phyloP scores from a whole-genome alignment of 2,797 vertebrate species.

The Morelia viridis region DNA sequence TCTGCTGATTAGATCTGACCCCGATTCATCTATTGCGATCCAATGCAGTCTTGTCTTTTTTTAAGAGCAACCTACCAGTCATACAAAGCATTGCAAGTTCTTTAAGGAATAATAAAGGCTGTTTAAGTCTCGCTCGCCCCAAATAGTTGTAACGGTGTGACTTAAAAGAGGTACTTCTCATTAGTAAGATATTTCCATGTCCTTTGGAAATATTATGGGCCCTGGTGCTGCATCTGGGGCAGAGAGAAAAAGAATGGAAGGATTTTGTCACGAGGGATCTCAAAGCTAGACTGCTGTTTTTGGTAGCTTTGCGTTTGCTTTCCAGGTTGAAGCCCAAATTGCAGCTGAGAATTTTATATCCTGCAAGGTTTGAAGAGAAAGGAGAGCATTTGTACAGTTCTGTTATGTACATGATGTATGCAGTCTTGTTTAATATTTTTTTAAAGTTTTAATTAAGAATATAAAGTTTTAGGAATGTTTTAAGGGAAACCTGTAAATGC shows the following conservation, averaged over 20 bases:
- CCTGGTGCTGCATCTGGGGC: slow-evolving; percentile 53
- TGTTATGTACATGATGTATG: slow-evolving; percentile 82
- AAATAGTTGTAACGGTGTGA: background rate
- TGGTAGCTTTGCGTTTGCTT: slow-evolving; percentile 45
- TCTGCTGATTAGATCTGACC: slow-evolving; percentile 6
- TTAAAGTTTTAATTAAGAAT: slow-evolving; percentile 42
- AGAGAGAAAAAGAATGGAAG: slow-evolving; percentile 10
- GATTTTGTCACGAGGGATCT: slow-evolving; percentile 19
- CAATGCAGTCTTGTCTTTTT: background rate
- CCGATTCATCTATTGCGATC: slow-evolving; percentile 1
- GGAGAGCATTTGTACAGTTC: slow-evolving; percentile 75
- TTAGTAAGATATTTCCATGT: background rate
- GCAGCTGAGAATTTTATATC: slow-evolving; percentile 26
- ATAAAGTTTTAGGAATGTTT: slow-evolving; percentile 77
- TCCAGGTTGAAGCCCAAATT: slow-evolving; percentile 22
- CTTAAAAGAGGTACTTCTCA: slow-evolving; percentile 17
- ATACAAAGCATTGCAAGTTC: slow-evolving; percentile 4
- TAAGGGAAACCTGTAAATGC: slow-evolving; percentile 82
- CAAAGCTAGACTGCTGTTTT: background rate
- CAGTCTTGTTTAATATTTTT: slow-evolving; percentile 68
- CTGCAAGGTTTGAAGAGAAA: slow-evolving; percentile 55
- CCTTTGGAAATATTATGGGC: slow-evolving; percentile 53
- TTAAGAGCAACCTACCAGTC: slow-evolving; percentile 44
- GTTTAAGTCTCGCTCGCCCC: background rate
- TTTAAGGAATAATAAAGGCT: background rate